Conservation (phyloP, 2,113 vertebrate species). For the Aspidoscelis tigris region DNA sequence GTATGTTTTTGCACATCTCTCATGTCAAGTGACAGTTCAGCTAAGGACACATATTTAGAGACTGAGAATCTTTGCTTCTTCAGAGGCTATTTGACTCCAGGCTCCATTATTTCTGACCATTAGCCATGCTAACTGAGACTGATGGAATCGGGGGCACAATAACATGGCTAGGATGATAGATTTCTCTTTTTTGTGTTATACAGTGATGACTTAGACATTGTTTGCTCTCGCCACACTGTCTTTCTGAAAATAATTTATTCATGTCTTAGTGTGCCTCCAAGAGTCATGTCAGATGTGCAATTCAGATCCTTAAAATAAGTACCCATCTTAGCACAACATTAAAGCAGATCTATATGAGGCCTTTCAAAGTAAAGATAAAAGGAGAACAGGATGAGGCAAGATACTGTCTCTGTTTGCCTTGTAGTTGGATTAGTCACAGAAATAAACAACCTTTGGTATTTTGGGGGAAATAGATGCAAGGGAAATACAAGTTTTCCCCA, state of each 20-base stretch:
- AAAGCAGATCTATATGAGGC: background rate
- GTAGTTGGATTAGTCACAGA: background rate
- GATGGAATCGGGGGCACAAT: background rate
- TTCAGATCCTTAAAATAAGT: background rate
- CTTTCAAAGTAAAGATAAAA: background rate
- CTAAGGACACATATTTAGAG: background rate
- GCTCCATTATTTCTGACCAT: background rate
- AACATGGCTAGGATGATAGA: too few species aligned
- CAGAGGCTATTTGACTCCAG: background rate
- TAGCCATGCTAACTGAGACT: background rate
- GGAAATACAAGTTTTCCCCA: slow-evolving; percentile 31
- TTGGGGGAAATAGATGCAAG: background rate
- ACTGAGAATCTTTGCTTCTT: background rate
- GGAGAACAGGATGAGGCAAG: background rate
- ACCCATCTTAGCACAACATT: background rate
- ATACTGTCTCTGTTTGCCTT: background rate
- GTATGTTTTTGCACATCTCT: too few species aligned
- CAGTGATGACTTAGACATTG: background rate
- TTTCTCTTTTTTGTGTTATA: background rate
- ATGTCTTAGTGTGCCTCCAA: background rate
- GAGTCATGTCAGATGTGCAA: background rate
- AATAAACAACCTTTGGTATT: background rate
- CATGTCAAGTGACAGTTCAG: background rate
- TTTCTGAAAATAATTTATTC: background rate
- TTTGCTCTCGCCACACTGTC: background rate